phyloP scores from a whole-genome alignment of 2,797 vertebrate species.

The Peromyscus attwateri region DNA sequence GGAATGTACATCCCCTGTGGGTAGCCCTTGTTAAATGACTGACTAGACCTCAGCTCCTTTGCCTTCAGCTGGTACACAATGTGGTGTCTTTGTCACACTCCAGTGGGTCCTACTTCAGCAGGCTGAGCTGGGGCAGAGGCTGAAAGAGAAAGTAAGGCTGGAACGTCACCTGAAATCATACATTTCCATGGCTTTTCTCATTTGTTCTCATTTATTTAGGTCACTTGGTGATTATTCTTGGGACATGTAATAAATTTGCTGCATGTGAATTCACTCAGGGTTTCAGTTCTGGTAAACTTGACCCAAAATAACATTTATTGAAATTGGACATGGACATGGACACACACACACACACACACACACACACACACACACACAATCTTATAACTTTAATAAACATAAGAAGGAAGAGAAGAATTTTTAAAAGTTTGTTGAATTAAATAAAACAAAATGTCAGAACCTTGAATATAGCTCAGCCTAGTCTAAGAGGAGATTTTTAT shows the following conservation, averaged over 20 bases:
- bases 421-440: background rate
- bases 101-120: background rate
- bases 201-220: constrained; percentile 8
- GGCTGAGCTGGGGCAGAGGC: background rate
- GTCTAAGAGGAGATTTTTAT: background rate
- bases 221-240: background rate
- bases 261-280: background rate
- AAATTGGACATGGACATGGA: background rate
- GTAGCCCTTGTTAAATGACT: background rate
- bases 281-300: background rate
- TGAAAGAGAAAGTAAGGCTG: background rate
- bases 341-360: background rate
- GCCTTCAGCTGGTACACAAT: background rate
- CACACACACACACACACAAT: background rate
- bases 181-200: background rate
- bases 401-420: background rate
- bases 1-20: background rate
- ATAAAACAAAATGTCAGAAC: background rate
- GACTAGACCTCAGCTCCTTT: background rate
- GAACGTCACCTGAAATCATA: background rate
- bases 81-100: background rate
- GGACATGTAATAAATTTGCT: background rate
- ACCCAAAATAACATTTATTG: background rate
- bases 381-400: background rate
- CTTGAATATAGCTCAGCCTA: background rate